Conservation (phyloP, 2,888 invertebrate genomes). For the Lasius fuliginosus region DNA sequence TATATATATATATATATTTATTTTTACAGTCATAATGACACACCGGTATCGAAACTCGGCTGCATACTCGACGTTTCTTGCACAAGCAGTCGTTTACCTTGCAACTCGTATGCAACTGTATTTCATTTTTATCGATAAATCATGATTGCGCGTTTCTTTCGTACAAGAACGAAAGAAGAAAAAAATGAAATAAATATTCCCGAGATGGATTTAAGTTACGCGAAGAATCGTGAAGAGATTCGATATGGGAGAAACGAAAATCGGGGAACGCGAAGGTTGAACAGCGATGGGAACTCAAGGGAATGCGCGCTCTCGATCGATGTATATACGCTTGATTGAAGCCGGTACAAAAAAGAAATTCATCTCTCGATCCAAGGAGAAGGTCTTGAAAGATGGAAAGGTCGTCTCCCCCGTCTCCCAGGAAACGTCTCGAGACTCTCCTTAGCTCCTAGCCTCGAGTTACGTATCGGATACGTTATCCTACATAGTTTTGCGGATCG, state of each 20-base stretch:
- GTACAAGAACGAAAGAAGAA: neutral
- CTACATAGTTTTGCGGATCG: constrained; percentile 15
- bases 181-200: neutral
- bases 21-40: constrained; percentile 40
- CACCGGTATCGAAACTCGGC: constrained; percentile 59
- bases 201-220: neutral
- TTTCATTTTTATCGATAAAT: constrained; percentile 21
- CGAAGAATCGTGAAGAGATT: constrained; percentile 25
- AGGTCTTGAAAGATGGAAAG: constrained; percentile 45
- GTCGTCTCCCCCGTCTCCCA: neutral
- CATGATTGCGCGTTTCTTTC: constrained; percentile 17
- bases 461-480: neutral
- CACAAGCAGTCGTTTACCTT: constrained; percentile 67
- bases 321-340: constrained; percentile 20
- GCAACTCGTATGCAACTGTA: constrained; percentile 40
- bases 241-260: constrained; percentile 23
- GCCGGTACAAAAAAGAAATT: constrained; percentile 42
- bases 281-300: constrained; percentile 11
- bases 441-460: neutral
- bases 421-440: neutral
- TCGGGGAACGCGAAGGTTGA: constrained; percentile 23
- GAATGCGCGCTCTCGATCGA: constrained; percentile 14
- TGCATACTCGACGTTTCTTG: constrained; percentile 53
- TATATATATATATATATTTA: neutral
- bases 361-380: constrained; percentile 50